A percentile compares a stretch with the other conserved stretches of the same genome.
These are phyloP conservation scores for Metopia argyrocephala DNA, from an alignment of 2,888 invertebrate genomes.

Conservation along the genomic window DNA sequence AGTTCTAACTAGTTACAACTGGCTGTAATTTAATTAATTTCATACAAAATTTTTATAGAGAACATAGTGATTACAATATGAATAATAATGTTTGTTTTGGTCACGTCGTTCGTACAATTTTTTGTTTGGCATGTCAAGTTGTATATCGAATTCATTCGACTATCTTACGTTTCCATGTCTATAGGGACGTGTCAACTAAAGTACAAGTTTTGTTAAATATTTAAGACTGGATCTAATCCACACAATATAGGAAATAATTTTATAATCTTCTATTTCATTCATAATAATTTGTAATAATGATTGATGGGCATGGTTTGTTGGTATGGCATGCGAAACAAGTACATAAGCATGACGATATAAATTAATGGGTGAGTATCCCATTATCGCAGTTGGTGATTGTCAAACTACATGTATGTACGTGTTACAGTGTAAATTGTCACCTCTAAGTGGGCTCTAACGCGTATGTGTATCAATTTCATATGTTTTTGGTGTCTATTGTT, in stretches of 20 bases:
- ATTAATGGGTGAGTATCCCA: not conserved
- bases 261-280: constrained; percentile 37
- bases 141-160: not conserved
- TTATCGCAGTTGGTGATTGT: not conserved
- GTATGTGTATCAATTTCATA: constrained; percentile 2
- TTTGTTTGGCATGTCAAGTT: constrained; percentile 18
- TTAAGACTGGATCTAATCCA: not conserved
- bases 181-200: not conserved
- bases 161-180: not conserved
- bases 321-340: not conserved
- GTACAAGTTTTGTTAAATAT: not conserved
- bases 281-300: constrained; percentile 60
- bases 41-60: not conserved
- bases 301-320: constrained; percentile 47
- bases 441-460: not conserved
- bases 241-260: constrained; percentile 48
- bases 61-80: constrained; percentile 4
- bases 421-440: not conserved
- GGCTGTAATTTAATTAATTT: not conserved
- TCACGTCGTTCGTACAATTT: constrained; percentile 39
- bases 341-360: constrained; percentile 4
- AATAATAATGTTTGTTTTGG: constrained; percentile 29
- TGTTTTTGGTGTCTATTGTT: not conserved
- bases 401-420: not conserved
- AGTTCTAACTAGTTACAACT: not conserved